Evolutionary conservation across 2,888 invertebrate species (phyloP).

Genomic region (Bombyx huttoni): DNA sequence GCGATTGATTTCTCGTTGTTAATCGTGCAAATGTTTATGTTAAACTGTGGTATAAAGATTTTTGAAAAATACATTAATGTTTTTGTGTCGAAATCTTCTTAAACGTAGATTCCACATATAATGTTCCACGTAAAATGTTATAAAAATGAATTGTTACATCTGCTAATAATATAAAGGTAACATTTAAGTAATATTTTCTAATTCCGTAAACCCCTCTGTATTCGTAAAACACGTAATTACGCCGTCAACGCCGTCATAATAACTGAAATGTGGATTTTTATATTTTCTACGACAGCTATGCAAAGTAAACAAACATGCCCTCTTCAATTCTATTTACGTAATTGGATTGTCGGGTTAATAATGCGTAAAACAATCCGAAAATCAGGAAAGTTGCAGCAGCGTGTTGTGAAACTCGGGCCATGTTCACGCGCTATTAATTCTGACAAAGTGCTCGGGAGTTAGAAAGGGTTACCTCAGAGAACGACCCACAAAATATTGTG

Average conservation of each 20-base stretch:
- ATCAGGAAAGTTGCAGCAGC: slow-evolving; percentile 51
- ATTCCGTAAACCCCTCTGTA: not conserved
- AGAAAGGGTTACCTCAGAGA: slow-evolving; percentile 54
- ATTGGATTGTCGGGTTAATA: slow-evolving; percentile 68
- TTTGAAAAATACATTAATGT: slow-evolving; percentile 18
- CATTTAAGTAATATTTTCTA: no score
- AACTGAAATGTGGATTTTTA: not conserved
- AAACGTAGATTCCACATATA: slow-evolving; percentile 1
- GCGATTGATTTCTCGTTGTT: slow-evolving; percentile 57
- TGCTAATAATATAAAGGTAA: no score
- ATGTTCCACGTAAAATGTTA: not conserved
- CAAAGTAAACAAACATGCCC: slow-evolving; percentile 19
- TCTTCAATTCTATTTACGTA: slow-evolving; percentile 53
- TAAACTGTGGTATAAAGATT: slow-evolving; percentile 19
- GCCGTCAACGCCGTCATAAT: not conserved
- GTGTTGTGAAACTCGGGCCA: slow-evolving; percentile 30
- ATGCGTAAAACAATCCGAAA: slow-evolving; percentile 67
- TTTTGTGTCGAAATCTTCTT: slow-evolving; percentile 15
- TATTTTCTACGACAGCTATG: slow-evolving; percentile 1
- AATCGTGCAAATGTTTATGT: slow-evolving; percentile 30
- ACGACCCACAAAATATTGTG: slow-evolving; percentile 56
- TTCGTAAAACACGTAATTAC: slow-evolving; percentile 2
- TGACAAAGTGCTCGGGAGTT: slow-evolving; percentile 56
- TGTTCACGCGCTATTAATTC: slow-evolving; percentile 65
- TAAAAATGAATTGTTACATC: not conserved